A percentile compares a stretch with the other conserved stretches of the same genome.
Conservation (phyloP, 2,113 vertebrate species). For the Otus sunia region DNA sequence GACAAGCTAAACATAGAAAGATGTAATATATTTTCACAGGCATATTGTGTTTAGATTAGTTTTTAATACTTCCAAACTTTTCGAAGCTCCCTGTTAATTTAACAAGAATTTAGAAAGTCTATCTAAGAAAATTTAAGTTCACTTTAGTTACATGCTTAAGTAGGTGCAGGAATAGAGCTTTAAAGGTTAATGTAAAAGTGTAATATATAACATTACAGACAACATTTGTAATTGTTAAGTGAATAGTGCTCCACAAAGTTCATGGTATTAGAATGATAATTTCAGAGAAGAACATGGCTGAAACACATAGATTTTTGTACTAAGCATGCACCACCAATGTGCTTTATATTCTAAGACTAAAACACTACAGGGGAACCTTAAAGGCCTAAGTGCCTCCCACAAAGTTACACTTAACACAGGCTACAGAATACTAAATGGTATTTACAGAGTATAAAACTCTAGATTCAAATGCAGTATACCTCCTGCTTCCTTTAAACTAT, state of each 20-base stretch:
- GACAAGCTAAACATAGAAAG: background rate
- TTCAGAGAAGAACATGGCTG: background rate
- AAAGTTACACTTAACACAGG: background rate
- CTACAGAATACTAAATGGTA: background rate
- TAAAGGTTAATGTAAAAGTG: background rate
- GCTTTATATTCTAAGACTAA: background rate
- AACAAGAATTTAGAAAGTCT: background rate
- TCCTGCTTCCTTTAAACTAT: background rate
- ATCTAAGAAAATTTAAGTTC: background rate
- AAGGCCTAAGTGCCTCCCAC: background rate
- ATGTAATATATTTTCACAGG: background rate
- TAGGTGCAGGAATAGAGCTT: background rate
- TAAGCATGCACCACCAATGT: background rate
- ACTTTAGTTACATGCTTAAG: background rate
- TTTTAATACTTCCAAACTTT: background rate
- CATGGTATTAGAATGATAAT: background rate
- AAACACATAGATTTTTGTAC: rapidly evolving
- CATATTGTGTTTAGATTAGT: background rate
- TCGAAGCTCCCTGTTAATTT: background rate
- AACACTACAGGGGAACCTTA: background rate
- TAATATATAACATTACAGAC: background rate
- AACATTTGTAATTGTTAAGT: background rate
- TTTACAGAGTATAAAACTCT: background rate
- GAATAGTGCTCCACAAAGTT: background rate
- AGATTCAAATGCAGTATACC: background rate